A percentile compares a stretch with the other conserved stretches of the same genome.
phyloP scores from a whole-genome alignment of 2,888 invertebrate genomes.

The Ophion obscuratus region DNA sequence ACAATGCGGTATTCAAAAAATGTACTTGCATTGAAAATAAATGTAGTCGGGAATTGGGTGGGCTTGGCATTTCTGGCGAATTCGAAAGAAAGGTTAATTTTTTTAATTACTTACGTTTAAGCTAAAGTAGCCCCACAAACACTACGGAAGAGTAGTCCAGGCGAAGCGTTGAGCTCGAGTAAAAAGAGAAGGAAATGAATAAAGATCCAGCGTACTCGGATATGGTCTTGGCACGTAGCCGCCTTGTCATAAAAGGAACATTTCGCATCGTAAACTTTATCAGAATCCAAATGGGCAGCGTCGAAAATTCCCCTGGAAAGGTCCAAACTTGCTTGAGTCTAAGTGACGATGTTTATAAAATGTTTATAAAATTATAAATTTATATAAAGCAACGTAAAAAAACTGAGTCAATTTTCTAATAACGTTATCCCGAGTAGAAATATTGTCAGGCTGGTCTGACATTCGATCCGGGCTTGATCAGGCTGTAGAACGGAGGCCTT shows the following conservation, averaged over 20 bases:
- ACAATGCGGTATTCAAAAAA: not conserved
- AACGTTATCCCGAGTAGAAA: not conserved
- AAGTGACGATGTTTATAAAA: not conserved
- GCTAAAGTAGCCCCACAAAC: not conserved
- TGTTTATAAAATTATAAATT: not conserved
- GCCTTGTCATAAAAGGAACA: slow-evolving; percentile 1
- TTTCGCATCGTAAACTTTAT: slow-evolving; percentile 1
- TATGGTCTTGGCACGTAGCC: not conserved
- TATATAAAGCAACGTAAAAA: not conserved
- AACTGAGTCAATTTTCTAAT: not conserved
- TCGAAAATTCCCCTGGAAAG: not conserved
- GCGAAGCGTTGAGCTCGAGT: not conserved
- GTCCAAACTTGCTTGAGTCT: not conserved
- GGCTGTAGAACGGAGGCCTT: too few species aligned
- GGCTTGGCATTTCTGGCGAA: not conserved
- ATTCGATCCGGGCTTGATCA: too few species aligned
- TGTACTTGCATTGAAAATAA: not conserved
- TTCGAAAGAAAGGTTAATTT: not conserved
- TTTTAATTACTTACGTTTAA: not conserved
- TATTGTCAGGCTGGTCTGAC: too few species aligned
- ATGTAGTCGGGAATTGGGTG: too few species aligned
- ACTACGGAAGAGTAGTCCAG: not conserved
- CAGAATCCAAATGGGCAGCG: not conserved
- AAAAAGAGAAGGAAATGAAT: not conserved
- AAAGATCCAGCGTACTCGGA: not conserved